A percentile compares a stretch with the other conserved stretches of the same genome.
Conservation (phyloP, 2,797 vertebrate species). For the Euthynnus affinis region DNA sequence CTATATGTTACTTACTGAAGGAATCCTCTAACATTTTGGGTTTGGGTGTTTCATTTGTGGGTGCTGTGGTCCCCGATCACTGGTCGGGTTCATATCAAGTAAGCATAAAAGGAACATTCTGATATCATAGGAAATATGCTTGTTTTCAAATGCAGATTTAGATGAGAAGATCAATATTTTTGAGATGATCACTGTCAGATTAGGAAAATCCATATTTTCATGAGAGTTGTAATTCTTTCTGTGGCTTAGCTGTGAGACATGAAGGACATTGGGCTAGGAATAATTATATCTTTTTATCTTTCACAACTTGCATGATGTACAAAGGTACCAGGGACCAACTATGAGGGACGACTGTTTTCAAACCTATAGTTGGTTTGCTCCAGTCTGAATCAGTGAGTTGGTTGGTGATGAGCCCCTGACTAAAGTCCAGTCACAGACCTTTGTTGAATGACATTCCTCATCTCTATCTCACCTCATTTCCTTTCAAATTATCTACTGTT, state of each 20-base stretch:
- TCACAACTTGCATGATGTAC: no score
- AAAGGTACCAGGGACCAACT: neutral
- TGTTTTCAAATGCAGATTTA: no score
- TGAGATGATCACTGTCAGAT: no score
- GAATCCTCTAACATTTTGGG: neutral
- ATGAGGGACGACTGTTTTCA: neutral
- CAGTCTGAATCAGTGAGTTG: no score
- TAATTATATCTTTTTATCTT: no score
- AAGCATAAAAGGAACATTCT: neutral
- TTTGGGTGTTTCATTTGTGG: neutral
- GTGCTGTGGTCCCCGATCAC: neutral
- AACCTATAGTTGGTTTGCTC: neutral
- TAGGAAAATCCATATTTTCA: no score
- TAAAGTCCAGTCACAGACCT: neutral
- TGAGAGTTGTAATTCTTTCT: no score
- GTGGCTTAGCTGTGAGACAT: no score
- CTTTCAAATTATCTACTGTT: neutral
- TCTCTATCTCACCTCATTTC: neutral
- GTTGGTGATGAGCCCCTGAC: no score
- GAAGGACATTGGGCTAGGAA: no score
- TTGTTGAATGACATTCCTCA: neutral
- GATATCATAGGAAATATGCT: no score
- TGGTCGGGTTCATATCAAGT: neutral
- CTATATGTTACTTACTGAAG: neutral
- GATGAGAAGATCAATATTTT: no score